Evolutionary conservation across 1,140 invertebrate species (phyloP).

Genomic region (Pemphigus obesinymphae): DNA sequence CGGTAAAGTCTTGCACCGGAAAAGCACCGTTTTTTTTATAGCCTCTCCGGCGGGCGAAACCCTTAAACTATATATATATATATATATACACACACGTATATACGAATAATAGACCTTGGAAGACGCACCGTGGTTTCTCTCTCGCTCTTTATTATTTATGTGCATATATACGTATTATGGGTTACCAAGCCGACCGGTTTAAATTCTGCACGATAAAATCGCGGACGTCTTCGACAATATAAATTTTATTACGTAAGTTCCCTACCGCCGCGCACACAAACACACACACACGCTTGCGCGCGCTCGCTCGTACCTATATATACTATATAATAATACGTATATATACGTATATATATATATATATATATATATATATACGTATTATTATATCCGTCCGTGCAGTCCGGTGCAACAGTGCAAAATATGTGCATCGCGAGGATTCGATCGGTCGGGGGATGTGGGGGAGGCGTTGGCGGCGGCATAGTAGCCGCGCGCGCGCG

Average conservation of each 20-base stretch:
- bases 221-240: conserved; percentile 41
- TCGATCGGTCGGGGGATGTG: no score
- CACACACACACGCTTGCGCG: no score
- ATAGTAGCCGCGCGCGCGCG: neutral
- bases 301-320: no score
- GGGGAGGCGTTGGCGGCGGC: no score
- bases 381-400: no score
- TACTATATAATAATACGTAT: neutral
- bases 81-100: neutral
- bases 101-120: neutral
- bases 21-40: conserved; percentile 17
- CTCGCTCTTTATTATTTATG: neutral
- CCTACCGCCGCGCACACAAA: neutral
- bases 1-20: neutral
- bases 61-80: neutral
- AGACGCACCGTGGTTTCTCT: conserved; percentile 14
- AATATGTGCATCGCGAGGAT: no score
- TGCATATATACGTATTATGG: neutral
- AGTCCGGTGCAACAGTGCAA: no score
- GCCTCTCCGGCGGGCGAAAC: neutral
- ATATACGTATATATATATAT: neutral
- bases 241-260: conserved; percentile 40
- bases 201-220: conserved; percentile 39
- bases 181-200: conserved; percentile 27
- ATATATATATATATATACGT: neutral